Base-by-base conservation (phyloP, 2,888 invertebrate genomes). In the Dioctria linearis region DNA sequence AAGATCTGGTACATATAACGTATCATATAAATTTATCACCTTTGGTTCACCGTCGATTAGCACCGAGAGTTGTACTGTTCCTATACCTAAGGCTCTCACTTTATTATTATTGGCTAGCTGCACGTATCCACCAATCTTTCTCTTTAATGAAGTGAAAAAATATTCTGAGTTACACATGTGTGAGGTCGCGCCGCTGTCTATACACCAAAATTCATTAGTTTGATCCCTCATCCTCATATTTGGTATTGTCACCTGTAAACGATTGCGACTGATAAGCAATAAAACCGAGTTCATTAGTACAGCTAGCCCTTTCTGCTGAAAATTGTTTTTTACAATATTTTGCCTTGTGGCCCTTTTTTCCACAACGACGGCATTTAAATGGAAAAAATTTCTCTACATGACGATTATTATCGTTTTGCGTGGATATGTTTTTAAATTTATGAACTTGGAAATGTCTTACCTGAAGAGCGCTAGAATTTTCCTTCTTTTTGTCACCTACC, bases 101-200 rank as follows among this genome's bases (percentile, higher is more conserved):
- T 61, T 25, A 4, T 61, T 61, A 3, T 5, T 61, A 25, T 61
- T 61, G 3, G 61, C 37, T 3, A 61, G 6, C 37, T 61, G 61
- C 6, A 61, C 61, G 13, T 61, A 61, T 25, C 61, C 61, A 25
- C 3, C 6, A 61, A 13, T 25, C 8, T 61, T 6, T 61, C 37
- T 13, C 13, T n/a, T 25, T 61, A 61, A 61, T n/a, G 37, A 25
- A 13, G 13, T 61, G 25, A 61, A 61, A 6, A 25, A 25, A 3
- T 6, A n/a, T 6, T 61, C 37, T 8, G 6, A 25, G 37, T 25
- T 25, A 61, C 61, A 61, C 61, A 61, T 61, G 37, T 61, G 61
- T 61, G 61, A 61, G 6, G 61, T 61, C 3, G 61, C 61, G 3
- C 61, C 37, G 13, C 61, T 61, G 6, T 61, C 61, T 13, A 61